phyloP scores from a whole-genome alignment of 2,113 vertebrate genomes.

The Casuarius casuarius region DNA sequence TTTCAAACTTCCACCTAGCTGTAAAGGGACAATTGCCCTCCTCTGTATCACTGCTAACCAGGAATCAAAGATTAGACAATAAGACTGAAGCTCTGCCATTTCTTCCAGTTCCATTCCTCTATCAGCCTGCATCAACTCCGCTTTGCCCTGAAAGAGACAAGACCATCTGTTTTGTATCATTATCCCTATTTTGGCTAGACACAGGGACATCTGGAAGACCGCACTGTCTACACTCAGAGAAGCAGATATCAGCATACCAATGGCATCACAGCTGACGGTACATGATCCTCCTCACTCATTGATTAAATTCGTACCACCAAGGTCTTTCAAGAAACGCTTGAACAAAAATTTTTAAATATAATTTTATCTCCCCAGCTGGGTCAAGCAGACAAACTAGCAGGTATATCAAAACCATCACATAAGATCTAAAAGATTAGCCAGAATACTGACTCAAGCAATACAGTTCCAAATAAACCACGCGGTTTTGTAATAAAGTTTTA shows the following conservation, averaged over 20 bases:
- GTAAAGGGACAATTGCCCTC: not conserved
- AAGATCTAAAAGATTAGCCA: not conserved
- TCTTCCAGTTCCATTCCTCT: not conserved
- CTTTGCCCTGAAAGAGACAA: not conserved
- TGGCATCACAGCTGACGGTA: constrained; percentile 32
- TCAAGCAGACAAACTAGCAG: not conserved
- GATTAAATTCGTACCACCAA: not conserved
- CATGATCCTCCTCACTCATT: constrained; percentile 29
- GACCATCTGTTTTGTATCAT: constrained; percentile 49
- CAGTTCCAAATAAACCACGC: not conserved
- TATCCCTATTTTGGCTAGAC: constrained; percentile 40
- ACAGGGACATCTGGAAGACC: constrained; percentile 56
- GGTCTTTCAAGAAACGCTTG: not conserved
- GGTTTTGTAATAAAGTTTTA: not conserved
- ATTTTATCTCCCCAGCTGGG: not conserved
- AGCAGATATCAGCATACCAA: constrained; percentile 55
- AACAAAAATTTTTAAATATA: not conserved
- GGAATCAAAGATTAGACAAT: not conserved
- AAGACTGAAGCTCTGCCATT: not conserved
- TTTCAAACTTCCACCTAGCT: not conserved
- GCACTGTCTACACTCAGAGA: not conserved
- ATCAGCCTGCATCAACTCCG: not conserved
- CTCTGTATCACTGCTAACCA: not conserved
- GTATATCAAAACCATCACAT: not conserved
- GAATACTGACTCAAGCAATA: not conserved